These are phyloP conservation scores for Apeltes quadracus DNA, from an alignment of 2,113 vertebrate species.

Conservation along the genomic window DNA sequence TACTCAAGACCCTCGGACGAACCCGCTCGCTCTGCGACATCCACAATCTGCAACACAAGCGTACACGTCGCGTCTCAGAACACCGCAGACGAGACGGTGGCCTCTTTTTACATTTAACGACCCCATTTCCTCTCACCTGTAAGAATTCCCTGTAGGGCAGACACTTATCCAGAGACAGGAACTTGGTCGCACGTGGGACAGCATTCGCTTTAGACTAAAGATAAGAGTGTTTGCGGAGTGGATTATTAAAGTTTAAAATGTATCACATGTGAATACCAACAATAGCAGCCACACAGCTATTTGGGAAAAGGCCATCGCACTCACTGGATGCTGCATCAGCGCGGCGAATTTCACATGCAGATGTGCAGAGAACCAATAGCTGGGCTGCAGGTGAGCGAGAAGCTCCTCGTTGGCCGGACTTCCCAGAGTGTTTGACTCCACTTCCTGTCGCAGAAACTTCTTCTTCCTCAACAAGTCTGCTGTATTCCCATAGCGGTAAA, in stretches of 20 bases:
- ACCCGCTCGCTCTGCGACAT: constrained; percentile 86
- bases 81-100: neutral
- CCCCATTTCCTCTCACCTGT: constrained; percentile 82
- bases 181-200: constrained; percentile 89
- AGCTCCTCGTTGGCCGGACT: constrained; percentile 94
- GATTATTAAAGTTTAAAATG: neutral
- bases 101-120: neutral
- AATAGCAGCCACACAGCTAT: neutral
- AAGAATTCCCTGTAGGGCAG: constrained; percentile 93
- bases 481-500: constrained; percentile 93
- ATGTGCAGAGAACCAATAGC: constrained; percentile 97
- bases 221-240: constrained; percentile 2
- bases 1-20: constrained; percentile 89
- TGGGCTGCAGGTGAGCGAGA: constrained; percentile 89
- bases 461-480: constrained; percentile 89
- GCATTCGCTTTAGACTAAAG: constrained; percentile 78
- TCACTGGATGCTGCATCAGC: constrained; percentile 91
- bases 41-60: constrained; percentile 79
- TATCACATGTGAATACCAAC: neutral
- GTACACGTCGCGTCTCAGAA: neutral
- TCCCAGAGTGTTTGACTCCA: constrained; percentile 91
- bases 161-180: constrained; percentile 98
- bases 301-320: constrained; percentile 1
- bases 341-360: constrained; percentile 98
- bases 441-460: constrained; percentile 92